These are phyloP conservation scores for Hiodon tergisus DNA, from an alignment of 2,113 vertebrate genomes.

Conservation along the genomic window DNA sequence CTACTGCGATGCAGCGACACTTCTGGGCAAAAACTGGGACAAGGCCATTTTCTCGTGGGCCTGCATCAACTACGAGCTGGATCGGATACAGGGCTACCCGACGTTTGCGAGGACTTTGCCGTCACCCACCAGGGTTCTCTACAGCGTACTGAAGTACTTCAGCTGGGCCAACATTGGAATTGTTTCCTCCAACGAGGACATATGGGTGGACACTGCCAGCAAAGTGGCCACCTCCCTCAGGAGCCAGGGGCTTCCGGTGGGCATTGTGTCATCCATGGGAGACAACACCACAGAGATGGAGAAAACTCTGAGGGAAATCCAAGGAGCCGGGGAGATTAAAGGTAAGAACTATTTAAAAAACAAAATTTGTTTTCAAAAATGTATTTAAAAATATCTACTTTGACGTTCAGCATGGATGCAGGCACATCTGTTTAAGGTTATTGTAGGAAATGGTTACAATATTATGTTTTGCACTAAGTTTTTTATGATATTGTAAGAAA, in stretches of 20 bases:
- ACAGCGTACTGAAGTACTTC: conserved; percentile 76
- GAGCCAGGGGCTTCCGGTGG: conserved; percentile 67
- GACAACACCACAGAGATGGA: conserved; percentile 64
- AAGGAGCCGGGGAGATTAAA: conserved; percentile 60
- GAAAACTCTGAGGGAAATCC: conserved; percentile 62
- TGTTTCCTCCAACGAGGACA: conserved; percentile 75
- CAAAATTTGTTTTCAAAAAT: background rate
- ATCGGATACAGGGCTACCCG: conserved; percentile 55
- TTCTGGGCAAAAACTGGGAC: conserved; percentile 76
- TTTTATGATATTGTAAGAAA: no score
- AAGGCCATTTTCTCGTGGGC: conserved; percentile 81
- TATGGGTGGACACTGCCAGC: conserved; percentile 75
- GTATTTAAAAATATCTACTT: background rate
- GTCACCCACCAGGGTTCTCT: conserved; percentile 65
- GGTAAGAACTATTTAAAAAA: conserved; percentile 59
- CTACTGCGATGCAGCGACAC: conserved; percentile 72
- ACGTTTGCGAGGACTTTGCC: conserved; percentile 70
- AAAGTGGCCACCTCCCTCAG: conserved; percentile 67
- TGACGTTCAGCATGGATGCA: no score
- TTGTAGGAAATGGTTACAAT: no score
- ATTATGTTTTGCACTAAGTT: no score
- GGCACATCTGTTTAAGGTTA: no score
- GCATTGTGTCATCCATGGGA: conserved; percentile 60
- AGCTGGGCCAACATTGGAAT: conserved; percentile 78
- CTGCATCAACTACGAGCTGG: conserved; percentile 74